Evolutionary conservation across 2,888 invertebrate genomes (phyloP).

Genomic region (Stenodera caucasica): DNA sequence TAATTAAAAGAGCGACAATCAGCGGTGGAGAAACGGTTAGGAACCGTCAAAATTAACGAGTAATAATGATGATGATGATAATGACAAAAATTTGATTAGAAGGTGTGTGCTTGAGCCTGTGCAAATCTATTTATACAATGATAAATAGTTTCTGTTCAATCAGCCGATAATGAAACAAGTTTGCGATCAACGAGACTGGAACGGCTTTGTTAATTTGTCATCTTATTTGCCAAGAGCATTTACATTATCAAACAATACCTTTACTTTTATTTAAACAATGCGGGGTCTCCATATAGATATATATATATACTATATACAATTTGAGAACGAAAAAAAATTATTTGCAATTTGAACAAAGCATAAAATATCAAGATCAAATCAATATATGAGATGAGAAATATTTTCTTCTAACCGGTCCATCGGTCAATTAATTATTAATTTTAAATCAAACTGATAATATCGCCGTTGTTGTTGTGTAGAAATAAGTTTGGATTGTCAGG

Average conservation of each 20-base stretch:
- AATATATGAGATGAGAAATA: too few relatives aligned
- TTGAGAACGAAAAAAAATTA: not conserved
- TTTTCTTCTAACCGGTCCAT: too few relatives aligned
- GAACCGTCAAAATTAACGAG: too few relatives aligned
- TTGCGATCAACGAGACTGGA: slow-evolving; percentile 33
- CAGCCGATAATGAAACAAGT: slow-evolving; percentile 37
- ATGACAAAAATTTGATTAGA: slow-evolving; percentile 13
- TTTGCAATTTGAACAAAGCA: not conserved
- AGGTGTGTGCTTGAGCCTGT: not conserved
- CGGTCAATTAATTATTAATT: too few relatives aligned
- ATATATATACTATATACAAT: not conserved
- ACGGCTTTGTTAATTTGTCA: slow-evolving; percentile 40
- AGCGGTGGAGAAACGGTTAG: not conserved
- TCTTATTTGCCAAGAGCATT: slow-evolving; percentile 28
- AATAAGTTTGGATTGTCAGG: too few relatives aligned
- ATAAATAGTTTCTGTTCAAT: slow-evolving; percentile 33
- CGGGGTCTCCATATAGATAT: not conserved
- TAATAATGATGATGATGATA: too few relatives aligned
- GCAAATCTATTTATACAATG: slow-evolving; percentile 19
- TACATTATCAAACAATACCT: slow-evolving; percentile 7
- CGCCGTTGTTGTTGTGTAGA: too few relatives aligned
- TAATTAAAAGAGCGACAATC: slow-evolving; percentile 18
- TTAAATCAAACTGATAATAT: too few relatives aligned
- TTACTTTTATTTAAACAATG: not conserved
- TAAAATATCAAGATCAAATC: too few relatives aligned